These are phyloP conservation scores for Apostichopus parvimensis DNA, from an alignment of 35 echinoderm and acorn worm species.

Conservation along the genomic window DNA sequence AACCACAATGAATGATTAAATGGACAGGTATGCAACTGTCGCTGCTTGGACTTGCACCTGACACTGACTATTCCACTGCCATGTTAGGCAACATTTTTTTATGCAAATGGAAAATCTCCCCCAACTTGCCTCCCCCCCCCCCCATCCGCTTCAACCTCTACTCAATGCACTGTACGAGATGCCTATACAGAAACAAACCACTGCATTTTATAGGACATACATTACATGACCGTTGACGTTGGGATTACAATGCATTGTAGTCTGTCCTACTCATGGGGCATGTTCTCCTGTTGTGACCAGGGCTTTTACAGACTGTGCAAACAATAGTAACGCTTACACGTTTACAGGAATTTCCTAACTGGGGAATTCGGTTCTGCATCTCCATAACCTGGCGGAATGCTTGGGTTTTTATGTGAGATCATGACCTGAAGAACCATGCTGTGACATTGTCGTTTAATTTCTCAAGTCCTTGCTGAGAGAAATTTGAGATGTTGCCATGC, in stretches of 20 bases:
- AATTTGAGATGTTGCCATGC: constrained; percentile 4
- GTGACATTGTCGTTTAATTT: constrained; percentile 50
- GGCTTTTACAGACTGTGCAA: background rate
- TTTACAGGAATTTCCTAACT: background rate
- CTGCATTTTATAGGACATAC: background rate
- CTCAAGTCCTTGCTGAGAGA: constrained; percentile 35
- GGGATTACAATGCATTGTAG: background rate
- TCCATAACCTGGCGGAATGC: background rate
- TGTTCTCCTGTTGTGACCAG: background rate
- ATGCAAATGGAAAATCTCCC: no score
- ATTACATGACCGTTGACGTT: background rate
- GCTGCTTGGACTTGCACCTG: no score
- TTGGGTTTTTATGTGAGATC: constrained; percentile 26
- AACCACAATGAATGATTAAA: no score
- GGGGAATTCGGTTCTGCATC: background rate
- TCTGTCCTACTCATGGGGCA: background rate
- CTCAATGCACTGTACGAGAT: no score
- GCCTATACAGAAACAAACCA: no score
- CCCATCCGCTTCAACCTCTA: no score
- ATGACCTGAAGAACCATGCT: constrained; percentile 2
- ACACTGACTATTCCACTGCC: no score
- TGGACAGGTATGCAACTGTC: no score
- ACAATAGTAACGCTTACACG: background rate
- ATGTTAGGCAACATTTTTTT: no score
- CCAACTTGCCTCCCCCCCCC: no score